Conservation (phyloP, 2,888 invertebrate species). For the Bellardia bayeri region DNA sequence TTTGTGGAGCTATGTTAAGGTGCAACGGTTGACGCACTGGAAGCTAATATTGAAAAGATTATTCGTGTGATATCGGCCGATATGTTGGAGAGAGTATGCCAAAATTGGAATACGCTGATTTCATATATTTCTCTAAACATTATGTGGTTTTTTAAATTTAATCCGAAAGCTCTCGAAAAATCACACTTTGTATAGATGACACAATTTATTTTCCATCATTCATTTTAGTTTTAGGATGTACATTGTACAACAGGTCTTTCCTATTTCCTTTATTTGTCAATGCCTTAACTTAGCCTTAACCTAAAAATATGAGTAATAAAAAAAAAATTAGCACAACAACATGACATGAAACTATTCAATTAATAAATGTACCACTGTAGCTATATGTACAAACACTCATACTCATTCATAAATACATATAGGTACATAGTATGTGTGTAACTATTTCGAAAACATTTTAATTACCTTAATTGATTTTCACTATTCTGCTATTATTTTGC, state of each 20-base stretch:
- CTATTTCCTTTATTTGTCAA: conserved; percentile 47
- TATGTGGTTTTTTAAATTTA: too few species aligned
- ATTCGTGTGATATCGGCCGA: too few species aligned
- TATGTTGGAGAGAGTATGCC: too few species aligned
- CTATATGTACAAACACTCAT: conserved; percentile 25
- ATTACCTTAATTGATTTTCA: conserved; percentile 71
- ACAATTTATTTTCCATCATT: conserved; percentile 27
- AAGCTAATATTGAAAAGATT: too few species aligned
- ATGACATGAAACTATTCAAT: conserved; percentile 63
- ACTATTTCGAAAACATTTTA: conserved; percentile 57
- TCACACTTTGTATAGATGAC: background rate
- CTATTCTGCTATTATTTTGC: conserved; percentile 5
- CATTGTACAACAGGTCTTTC: conserved; percentile 43
- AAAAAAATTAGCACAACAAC: conserved; percentile 29
- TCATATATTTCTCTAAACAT: too few species aligned
- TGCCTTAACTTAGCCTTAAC: conserved; percentile 45
- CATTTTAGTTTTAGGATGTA: conserved; percentile 22
- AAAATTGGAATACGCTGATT: too few species aligned
- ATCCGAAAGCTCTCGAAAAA: too few species aligned
- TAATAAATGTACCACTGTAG: conserved; percentile 36
- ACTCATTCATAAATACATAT: background rate
- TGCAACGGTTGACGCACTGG: too few species aligned
- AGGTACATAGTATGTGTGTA: too few species aligned
- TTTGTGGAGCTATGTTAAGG: too few species aligned
- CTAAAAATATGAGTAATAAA: conserved; percentile 33